phyloP scores from a whole-genome alignment of 1,140 invertebrate species.

The Pogonomyrmex barbatus region DNA sequence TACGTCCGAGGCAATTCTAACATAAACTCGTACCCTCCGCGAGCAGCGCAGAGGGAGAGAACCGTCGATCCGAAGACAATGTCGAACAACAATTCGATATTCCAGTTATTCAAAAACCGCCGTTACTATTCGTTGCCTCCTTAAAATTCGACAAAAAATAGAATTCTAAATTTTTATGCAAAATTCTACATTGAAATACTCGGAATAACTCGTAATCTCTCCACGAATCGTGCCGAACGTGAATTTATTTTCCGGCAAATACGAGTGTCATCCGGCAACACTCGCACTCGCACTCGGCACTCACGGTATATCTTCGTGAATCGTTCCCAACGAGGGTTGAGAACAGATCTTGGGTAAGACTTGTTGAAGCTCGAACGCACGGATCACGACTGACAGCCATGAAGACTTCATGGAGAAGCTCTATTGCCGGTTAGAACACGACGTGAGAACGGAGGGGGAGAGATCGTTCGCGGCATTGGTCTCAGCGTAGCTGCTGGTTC shows the following conservation, averaged over 20 bases:
- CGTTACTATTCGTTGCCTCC: neutral
- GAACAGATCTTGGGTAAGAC: slow-evolving; percentile 10
- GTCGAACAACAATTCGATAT: neutral
- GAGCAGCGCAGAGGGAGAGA: neutral
- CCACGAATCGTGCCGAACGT: neutral
- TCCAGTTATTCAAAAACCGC: neutral
- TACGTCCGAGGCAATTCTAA: neutral
- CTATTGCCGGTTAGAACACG: slow-evolving; percentile 69
- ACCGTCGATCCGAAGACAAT: neutral
- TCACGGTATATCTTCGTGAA: slow-evolving; percentile 55
- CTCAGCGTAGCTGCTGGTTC: slow-evolving; percentile 70
- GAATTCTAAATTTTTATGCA: neutral
- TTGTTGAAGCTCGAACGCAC: slow-evolving; percentile 77
- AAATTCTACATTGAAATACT: neutral
- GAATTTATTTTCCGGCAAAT: neutral
- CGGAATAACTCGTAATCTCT: neutral
- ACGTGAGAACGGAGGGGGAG: slow-evolving; percentile 68
- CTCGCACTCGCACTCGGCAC: slow-evolving; percentile 55
- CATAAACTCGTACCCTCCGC: neutral
- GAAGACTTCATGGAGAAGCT: slow-evolving; percentile 77
- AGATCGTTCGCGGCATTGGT: slow-evolving; percentile 78
- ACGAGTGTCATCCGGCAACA: slow-evolving; percentile 31
- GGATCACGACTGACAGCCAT: slow-evolving; percentile 81
- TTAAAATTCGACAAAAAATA: neutral
- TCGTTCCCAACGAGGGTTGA: slow-evolving; percentile 3